Evolutionary conservation across 2,888 invertebrate species (phyloP).

Genomic region (Drosophila greeni): DNA sequence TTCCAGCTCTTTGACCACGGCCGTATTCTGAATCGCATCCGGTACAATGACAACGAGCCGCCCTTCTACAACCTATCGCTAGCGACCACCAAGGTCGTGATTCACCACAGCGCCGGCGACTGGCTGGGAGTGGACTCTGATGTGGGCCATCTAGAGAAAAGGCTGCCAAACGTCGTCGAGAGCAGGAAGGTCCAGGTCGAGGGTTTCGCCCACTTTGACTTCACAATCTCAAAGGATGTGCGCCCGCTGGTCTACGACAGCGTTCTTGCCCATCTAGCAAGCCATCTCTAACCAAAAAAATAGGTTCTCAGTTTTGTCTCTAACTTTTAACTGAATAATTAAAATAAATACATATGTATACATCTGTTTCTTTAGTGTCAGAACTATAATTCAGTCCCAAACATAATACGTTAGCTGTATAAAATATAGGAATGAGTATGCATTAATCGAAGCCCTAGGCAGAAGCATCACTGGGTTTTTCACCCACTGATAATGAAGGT

Average conservation of each 20-base stretch:
- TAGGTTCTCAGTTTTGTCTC: background rate
- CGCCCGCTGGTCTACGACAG: constrained; percentile 21
- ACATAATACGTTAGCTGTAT: background rate
- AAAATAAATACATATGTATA: background rate
- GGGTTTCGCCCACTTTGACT: constrained; percentile 48
- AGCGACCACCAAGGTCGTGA: constrained; percentile 78
- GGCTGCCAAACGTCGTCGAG: constrained; percentile 71
- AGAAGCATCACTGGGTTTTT: too few species aligned
- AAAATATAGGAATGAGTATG: background rate
- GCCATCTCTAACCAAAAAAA: fast-evolving
- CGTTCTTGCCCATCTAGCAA: constrained; percentile 1
- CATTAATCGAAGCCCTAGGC: background rate
- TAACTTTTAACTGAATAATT: background rate
- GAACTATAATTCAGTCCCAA: background rate
- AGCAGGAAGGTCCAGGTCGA: background rate
- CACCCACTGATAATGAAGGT: constrained; percentile 4
- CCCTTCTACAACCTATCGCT: constrained; percentile 79
- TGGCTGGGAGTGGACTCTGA: constrained; percentile 43
- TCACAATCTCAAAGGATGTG: constrained; percentile 42
- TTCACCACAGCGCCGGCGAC: constrained; percentile 79
- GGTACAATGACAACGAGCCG: constrained; percentile 79
- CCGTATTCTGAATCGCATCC: constrained; percentile 69
- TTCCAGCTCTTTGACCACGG: constrained; percentile 80
- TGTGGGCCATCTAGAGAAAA: constrained; percentile 37
- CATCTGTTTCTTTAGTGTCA: too few species aligned